Percentiles rank a stretch among this genome's conserved stretches.
Conservation (phyloP, 2,113 vertebrate species). For the Trogon surrucura region DNA sequence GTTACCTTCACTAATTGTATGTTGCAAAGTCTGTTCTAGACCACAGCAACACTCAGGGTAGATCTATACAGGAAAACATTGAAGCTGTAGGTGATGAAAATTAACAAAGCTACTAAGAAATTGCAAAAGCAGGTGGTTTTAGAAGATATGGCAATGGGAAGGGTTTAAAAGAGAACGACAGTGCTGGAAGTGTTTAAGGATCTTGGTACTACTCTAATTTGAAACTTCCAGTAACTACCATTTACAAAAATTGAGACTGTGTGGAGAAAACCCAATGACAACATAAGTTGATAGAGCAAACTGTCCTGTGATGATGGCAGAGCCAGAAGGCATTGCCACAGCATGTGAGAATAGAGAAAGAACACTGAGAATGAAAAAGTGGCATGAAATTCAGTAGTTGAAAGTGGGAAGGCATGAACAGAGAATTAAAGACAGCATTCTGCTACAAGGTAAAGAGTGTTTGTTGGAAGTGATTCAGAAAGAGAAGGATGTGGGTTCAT, state of each 20-base stretch:
- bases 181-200: neutral
- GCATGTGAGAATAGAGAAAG: neutral
- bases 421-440: neutral
- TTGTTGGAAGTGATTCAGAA: neutral
- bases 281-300: neutral
- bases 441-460: neutral
- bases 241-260: neutral
- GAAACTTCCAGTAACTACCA: neutral
- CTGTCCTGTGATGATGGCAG: neutral
- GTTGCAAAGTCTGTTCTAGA: neutral
- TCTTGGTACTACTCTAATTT: neutral
- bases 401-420: neutral
- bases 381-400: neutral
- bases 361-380: neutral
- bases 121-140: neutral
- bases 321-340: neutral
- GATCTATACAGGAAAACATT: neutral
- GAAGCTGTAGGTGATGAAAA: neutral
- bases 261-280: neutral
- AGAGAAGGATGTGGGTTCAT: neutral
- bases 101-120: neutral
- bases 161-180: neutral
- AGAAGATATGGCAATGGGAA: neutral
- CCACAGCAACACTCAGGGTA: neutral
- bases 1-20: neutral